Evolutionary conservation across 2,888 invertebrate species (phyloP), one percentile per base, ranked within the genome.

Genomic region (Folsomia manolachei): DNA sequence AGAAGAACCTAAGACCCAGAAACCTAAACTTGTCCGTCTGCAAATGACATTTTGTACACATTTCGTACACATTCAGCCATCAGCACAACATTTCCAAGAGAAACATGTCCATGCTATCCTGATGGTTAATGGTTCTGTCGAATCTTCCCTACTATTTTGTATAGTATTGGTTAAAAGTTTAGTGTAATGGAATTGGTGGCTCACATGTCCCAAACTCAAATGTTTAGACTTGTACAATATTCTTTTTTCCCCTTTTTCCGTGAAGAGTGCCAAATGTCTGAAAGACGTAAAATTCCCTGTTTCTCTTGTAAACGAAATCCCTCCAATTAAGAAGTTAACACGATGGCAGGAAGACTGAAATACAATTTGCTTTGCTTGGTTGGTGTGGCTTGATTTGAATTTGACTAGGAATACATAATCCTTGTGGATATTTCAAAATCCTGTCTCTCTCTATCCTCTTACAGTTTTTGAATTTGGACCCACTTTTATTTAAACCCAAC

Each of bases 241-340:
- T n/a, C n/a, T n/a, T n/a, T n/a, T n/a, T n/a, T 39, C 39, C 39
- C 39, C 39, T 39, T 39, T 39, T 39, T 39, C 39, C 39, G 4
- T 39, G 14, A 4, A 4, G 39, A 39, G 39, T 39, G 39, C 39
- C 39, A 39, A 39, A 39, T 39, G 39, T 39, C 39, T 39, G 39
- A 39, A 39, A 39, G 39, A 39, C 39, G 39, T 39, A 9, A 39
- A 39, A 39, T 39, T 39, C 39, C 39, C 39, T n/a, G n/a, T n/a
- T n/a, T n/a, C 39, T 39, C 7, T 39, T 39, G 39, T 56, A 21
- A 56, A 56, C 21, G 11, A 56, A 56, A 56, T 56, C 56, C 21
- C 19, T 56, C 56, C 56, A 56, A 56, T 56, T 56, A 56, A 21
- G 56, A 56, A 56, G 56, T 56, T 56, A 56, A 56, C 56, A 56